Percentiles rank a stretch among this genome's conserved stretches.
phyloP scores from a whole-genome alignment of 2,888 invertebrate species.

The Luperina testacea region DNA sequence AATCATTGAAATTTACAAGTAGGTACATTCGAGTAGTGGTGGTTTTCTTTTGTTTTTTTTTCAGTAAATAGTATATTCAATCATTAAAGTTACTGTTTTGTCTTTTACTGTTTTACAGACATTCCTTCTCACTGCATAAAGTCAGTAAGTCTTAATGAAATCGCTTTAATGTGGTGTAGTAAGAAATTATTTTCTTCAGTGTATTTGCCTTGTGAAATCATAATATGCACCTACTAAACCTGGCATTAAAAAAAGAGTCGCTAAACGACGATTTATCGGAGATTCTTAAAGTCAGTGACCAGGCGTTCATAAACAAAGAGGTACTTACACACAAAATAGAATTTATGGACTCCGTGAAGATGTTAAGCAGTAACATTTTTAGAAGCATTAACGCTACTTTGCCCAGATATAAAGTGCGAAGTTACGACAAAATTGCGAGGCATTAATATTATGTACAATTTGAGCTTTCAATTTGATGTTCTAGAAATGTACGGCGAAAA shows the following conservation, averaged over 20 bases:
- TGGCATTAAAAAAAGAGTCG: background rate
- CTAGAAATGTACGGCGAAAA: background rate
- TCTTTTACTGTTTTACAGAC: too few relatives aligned
- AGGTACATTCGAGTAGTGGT: too few relatives aligned
- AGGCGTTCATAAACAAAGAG: constrained; percentile 41
- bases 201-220: background rate
- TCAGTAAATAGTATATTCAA: too few relatives aligned
- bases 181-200: too few relatives aligned
- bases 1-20: too few relatives aligned
- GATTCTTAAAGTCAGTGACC: constrained; percentile 23
- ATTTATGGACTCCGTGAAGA: constrained; percentile 71
- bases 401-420: constrained; percentile 48
- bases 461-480: constrained; percentile 15
- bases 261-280: constrained; percentile 17
- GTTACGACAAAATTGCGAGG: constrained; percentile 48
- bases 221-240: background rate
- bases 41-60: too few relatives aligned
- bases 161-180: too few relatives aligned
- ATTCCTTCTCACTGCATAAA: too few relatives aligned
- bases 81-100: too few relatives aligned
- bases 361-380: constrained; percentile 71
- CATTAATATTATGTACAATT: constrained; percentile 42
- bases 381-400: constrained; percentile 48
- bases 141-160: too few relatives aligned
- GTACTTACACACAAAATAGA: constrained; percentile 60